Conservation (phyloP, 2,888 invertebrate species). For the Tetanocera ferruginea region DNA sequence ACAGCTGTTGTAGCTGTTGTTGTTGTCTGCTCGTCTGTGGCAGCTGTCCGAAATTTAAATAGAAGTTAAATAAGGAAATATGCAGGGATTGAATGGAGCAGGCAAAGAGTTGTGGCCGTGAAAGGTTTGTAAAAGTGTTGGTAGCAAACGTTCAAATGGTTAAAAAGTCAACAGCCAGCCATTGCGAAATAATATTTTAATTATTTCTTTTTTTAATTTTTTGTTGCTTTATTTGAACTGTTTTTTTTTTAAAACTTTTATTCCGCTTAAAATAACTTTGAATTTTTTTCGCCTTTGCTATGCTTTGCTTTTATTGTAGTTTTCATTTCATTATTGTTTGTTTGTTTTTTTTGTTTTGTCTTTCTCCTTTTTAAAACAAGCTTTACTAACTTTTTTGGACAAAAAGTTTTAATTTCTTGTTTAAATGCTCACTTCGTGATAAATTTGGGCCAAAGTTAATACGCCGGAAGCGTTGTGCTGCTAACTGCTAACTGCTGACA, state of each 20-base stretch:
- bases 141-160: conserved; percentile 10
- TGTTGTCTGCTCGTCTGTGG: not conserved
- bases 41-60: conserved; percentile 3
- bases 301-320: not conserved
- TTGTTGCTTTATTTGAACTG: not conserved
- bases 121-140: not conserved
- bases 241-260: not conserved
- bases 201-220: conserved; percentile 11
- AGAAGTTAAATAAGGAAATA: not conserved
- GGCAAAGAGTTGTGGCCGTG: not conserved
- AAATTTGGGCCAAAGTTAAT: conserved; percentile 13
- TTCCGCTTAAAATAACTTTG: conserved; percentile 35
- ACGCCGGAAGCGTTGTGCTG: not conserved
- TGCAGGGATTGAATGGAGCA: not conserved
- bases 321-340: not conserved
- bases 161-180: conserved; percentile 20
- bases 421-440: not conserved
- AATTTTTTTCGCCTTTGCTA: not conserved
- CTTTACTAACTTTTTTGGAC: conserved; percentile 16
- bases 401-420: conserved; percentile 15
- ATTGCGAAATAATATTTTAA: conserved; percentile 29
- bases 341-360: not conserved
- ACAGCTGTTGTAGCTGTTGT: not conserved
- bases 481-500: no score
- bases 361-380: not conserved